phyloP scores from a whole-genome alignment of 2,888 invertebrate genomes.

The Blera fallax region DNA sequence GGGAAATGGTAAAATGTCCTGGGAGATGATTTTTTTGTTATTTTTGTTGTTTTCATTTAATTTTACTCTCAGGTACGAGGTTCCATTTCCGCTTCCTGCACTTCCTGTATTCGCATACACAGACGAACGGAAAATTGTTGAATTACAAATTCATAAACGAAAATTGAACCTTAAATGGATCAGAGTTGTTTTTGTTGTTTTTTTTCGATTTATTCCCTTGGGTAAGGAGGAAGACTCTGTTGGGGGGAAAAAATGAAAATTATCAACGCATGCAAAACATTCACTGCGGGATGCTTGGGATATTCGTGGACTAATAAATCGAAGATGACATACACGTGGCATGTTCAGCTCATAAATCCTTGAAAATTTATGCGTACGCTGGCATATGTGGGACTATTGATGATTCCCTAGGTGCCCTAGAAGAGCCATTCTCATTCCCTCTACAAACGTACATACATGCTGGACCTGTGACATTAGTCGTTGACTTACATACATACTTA shows the following conservation, averaged over 20 bases:
- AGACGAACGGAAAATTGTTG: neutral
- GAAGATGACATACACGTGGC: neutral
- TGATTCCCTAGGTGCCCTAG: neutral
- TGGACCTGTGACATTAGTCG: no score
- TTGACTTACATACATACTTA: no score
- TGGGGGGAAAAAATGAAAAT: neutral
- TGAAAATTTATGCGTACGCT: neutral
- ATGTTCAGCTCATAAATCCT: neutral
- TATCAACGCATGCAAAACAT: neutral
- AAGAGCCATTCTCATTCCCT: no score
- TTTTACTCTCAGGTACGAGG: neutral
- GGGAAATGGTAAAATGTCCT: neutral
- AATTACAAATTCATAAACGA: constrained; percentile 5
- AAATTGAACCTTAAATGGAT: neutral
- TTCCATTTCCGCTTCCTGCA: neutral
- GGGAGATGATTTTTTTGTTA: neutral
- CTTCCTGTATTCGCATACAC: no score
- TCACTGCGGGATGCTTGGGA: neutral
- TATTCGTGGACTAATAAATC: neutral
- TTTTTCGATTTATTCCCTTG: neutral
- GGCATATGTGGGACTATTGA: neutral
- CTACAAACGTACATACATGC: no score
- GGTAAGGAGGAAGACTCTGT: neutral
- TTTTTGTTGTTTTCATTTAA: neutral
- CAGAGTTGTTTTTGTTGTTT: neutral